A percentile compares a stretch with the other conserved stretches of the same genome.
These are phyloP conservation scores for Pangasius sanitwongsei DNA, from an alignment of 2,797 vertebrate genomes.

Conservation along the genomic window DNA sequence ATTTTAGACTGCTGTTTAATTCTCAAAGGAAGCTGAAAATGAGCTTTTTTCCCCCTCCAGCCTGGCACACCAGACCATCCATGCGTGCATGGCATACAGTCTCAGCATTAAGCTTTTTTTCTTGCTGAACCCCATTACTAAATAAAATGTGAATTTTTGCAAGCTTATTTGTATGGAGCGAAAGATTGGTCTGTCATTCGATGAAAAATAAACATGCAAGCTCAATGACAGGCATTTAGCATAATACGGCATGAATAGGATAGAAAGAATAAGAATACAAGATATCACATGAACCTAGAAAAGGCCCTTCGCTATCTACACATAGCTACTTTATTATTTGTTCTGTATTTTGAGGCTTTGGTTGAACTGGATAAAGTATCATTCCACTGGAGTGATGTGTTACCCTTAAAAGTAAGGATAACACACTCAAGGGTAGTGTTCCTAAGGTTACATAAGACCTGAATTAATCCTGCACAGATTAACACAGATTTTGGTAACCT, in stretches of 20 bases:
- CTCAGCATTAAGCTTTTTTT: background rate
- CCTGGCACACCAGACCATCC: background rate
- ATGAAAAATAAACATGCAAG: background rate
- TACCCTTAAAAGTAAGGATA: background rate
- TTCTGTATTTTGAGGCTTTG: background rate
- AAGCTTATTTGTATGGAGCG: background rate
- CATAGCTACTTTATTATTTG: background rate
- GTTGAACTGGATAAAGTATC: background rate
- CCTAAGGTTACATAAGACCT: background rate
- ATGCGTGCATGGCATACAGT: background rate
- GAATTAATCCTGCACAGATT: background rate
- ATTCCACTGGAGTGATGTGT: background rate
- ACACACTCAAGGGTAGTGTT: background rate
- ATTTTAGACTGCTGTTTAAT: slow-evolving; percentile 20
- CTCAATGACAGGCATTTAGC: background rate
- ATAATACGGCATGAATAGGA: background rate
- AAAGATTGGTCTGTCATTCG: background rate
- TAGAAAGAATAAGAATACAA: background rate
- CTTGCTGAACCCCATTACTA: slow-evolving; percentile 15
- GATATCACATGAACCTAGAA: background rate
- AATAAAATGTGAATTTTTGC: slow-evolving; percentile 4
- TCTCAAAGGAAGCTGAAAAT: slow-evolving; percentile 34
- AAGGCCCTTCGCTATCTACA: background rate
- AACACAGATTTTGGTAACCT: background rate
- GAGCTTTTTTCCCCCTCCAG: slow-evolving; percentile 13